A percentile compares a stretch with the other conserved stretches of the same genome.
These are phyloP conservation scores for Tachina lurida DNA, from an alignment of 2,888 invertebrate genomes.

Conservation along the genomic window DNA sequence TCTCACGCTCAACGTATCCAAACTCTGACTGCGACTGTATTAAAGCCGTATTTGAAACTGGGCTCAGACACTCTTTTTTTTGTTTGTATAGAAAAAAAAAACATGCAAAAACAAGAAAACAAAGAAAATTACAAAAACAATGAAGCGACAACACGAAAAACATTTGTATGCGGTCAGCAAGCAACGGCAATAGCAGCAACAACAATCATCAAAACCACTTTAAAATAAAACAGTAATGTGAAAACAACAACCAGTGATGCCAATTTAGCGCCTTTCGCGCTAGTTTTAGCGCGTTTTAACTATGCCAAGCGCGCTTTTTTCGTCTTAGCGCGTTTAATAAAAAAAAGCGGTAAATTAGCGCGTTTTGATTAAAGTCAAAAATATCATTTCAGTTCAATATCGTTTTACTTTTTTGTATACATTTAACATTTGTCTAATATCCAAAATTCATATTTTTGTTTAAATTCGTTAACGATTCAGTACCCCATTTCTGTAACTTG, in stretches of 20 bases:
- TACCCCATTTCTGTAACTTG: too few species aligned
- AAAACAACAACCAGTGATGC: constrained; percentile 36
- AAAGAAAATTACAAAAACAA: constrained; percentile 11
- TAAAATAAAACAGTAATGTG: constrained; percentile 32
- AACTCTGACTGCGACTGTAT: constrained; percentile 73
- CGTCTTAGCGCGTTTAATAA: too few species aligned
- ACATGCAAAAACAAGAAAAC: constrained; percentile 12
- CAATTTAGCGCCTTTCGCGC: too few species aligned
- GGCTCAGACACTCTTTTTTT: constrained; percentile 67
- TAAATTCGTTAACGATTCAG: too few species aligned
- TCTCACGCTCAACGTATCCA: constrained; percentile 72
- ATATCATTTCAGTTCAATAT: too few species aligned
- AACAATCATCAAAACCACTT: constrained; percentile 32
- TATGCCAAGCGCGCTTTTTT: too few species aligned
- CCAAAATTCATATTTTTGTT: too few species aligned
- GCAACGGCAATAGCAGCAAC: constrained; percentile 54
- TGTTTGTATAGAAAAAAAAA: neutral
- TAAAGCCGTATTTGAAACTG: constrained; percentile 66
- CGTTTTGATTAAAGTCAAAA: too few species aligned
- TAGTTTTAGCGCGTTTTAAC: too few species aligned
- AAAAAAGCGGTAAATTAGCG: too few species aligned
- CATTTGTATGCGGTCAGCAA: constrained; percentile 52
- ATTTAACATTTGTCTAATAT: too few species aligned
- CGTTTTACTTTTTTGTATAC: too few species aligned
- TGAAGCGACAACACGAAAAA: neutral